These are phyloP conservation scores for Fabriciana adippe DNA, from an alignment of 2,888 invertebrate species.

Conservation along the genomic window DNA sequence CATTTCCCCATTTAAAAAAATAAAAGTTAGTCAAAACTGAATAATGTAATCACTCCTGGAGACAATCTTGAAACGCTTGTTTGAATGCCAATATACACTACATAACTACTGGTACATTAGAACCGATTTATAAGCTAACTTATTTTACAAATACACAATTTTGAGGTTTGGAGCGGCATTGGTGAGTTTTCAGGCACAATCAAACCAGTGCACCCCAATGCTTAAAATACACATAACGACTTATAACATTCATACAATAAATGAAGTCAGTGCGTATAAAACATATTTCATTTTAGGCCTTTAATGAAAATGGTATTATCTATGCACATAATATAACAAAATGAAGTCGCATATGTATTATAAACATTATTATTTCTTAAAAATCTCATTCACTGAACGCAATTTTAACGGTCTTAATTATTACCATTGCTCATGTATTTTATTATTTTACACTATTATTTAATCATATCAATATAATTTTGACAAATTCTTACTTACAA, in stretches of 20 bases:
- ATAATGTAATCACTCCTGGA: constrained; percentile 80
- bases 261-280: background rate
- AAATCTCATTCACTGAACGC: constrained; percentile 63
- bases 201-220: constrained; percentile 79
- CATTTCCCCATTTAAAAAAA: constrained; percentile 72
- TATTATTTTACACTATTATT: constrained; percentile 43
- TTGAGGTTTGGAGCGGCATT: constrained; percentile 82
- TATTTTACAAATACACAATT: constrained; percentile 70
- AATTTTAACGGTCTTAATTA: constrained; percentile 62
- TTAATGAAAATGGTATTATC: constrained; percentile 10
- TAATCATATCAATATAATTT: constrained; percentile 39
- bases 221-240: constrained; percentile 68
- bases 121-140: constrained; percentile 67
- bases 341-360: constrained; percentile 61
- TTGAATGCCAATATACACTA: constrained; percentile 65
- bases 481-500: constrained; percentile 44
- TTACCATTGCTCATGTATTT: constrained; percentile 55
- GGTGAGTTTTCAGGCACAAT: constrained; percentile 79
- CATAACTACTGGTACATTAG: constrained; percentile 65
- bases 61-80: constrained; percentile 62
- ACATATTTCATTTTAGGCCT: constrained; percentile 31
- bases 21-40: constrained; percentile 76
- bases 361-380: constrained; percentile 58
- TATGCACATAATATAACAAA: constrained; percentile 3
- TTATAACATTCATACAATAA: constrained; percentile 1